A percentile compares a stretch with the other conserved stretches of the same genome.
These are phyloP conservation scores for Poeciliopsis turrubarensis DNA, from an alignment of 2,113 vertebrate genomes.

Conservation along the genomic window DNA sequence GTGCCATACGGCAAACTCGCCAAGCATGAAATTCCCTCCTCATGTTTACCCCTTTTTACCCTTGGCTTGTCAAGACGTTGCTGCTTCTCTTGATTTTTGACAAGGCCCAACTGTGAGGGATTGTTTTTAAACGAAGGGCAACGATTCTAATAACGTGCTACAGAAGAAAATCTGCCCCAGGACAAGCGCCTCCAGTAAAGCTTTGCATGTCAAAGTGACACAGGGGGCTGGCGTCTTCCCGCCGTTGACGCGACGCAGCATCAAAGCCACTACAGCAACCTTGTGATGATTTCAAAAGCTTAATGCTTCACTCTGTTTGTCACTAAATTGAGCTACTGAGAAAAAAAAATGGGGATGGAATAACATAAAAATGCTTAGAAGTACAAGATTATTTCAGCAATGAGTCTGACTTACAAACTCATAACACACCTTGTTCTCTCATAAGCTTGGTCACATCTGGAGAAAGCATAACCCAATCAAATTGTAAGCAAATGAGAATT, in stretches of 20 bases:
- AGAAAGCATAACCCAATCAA: not conserved
- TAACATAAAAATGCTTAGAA: constrained; percentile 15
- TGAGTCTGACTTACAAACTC: not conserved
- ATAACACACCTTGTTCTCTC: not conserved
- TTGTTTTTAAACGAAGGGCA: constrained; percentile 12
- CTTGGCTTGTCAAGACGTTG: constrained; percentile 63
- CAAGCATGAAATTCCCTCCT: constrained; percentile 79
- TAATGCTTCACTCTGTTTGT: constrained; percentile 5
- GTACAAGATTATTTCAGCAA: not conserved
- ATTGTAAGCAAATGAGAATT: not conserved
- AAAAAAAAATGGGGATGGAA: constrained; percentile 13
- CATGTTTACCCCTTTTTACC: constrained; percentile 77
- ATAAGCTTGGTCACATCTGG: not conserved
- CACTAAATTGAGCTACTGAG: constrained; percentile 12
- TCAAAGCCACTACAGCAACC: constrained; percentile 43
- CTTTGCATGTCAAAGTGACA: constrained; percentile 28
- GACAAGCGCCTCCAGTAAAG: constrained; percentile 43
- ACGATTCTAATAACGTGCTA: constrained; percentile 24
- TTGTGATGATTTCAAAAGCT: constrained; percentile 38
- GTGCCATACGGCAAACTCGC: constrained; percentile 71
- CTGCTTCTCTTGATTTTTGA: constrained; percentile 50
- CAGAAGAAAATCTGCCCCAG: constrained; percentile 33
- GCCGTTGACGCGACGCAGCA: constrained; percentile 36
- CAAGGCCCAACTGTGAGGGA: constrained; percentile 43
- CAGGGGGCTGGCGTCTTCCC: constrained; percentile 1